A percentile compares a stretch with the other conserved stretches of the same genome.
These are phyloP conservation scores for Orussus abietinus DNA, from an alignment of 1,140 invertebrate species.

Conservation along the genomic window DNA sequence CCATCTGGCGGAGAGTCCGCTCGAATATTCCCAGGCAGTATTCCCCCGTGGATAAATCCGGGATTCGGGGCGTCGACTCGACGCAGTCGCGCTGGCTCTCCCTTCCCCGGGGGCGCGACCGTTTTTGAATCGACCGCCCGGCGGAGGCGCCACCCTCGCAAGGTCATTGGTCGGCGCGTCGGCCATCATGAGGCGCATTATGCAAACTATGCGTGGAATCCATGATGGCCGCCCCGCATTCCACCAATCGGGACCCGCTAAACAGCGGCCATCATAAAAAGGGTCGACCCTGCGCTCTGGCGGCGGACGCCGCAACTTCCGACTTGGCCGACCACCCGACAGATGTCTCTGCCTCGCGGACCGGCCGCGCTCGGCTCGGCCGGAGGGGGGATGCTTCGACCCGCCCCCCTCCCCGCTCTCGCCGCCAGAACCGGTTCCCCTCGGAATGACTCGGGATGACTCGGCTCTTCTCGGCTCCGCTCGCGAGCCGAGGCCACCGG, in stretches of 20 bases:
- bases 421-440: slow-evolving; percentile 2
- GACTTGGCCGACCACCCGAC: slow-evolving; percentile 17
- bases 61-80: slow-evolving; percentile 10
- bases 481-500: too few relatives aligned
- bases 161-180: slow-evolving; percentile 40
- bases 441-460: slow-evolving; percentile 6
- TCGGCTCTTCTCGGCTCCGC: slow-evolving; percentile 9
- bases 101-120: slow-evolving; percentile 23
- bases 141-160: slow-evolving; percentile 29
- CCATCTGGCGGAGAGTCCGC: too few relatives aligned
- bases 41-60: too few relatives aligned
- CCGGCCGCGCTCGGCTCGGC: slow-evolving; percentile 9
- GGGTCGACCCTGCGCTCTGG: slow-evolving; percentile 34
- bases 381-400: too few relatives aligned
- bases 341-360: slow-evolving; percentile 39
- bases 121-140: slow-evolving; percentile 27
- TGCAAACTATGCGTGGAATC: slow-evolving; percentile 42
- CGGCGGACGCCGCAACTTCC: slow-evolving; percentile 28
- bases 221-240: slow-evolving; percentile 43
- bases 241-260: slow-evolving; percentile 37
- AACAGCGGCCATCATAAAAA: slow-evolving; percentile 39
- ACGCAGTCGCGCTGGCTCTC: slow-evolving; percentile 4
- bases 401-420: not conserved
- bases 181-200: slow-evolving; percentile 48
- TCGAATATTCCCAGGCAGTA: too few relatives aligned